Evolutionary conservation across 2,113 vertebrate genomes (phyloP), one percentile per base, ranked within the genome.

Genomic region (Ammodramus savannarum): DNA sequence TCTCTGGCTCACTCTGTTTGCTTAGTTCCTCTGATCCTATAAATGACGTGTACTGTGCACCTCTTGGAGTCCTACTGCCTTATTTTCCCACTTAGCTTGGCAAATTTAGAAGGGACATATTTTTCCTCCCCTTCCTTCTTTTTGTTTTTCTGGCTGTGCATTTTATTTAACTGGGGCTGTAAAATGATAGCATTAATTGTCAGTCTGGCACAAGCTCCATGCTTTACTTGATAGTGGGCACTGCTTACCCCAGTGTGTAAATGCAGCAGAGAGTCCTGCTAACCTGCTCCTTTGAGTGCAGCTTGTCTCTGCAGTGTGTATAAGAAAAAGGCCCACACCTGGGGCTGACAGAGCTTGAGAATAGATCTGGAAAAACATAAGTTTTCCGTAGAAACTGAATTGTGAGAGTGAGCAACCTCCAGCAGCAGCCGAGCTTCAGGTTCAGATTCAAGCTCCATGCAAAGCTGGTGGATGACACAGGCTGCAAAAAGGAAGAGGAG

Each of bases 401-500:
- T 0, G 1, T 13, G 15, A 62, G 29, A n/a, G 6, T 0, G 13
- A 93, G 46, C 32, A 71, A 27, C 9, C 19, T 80, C 52, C 43
- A 52, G 55, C 31, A 59, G 48, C 62, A 72, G 52, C 20, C 0
- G 6, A 72, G 26, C 16, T 0, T 13, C 1, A 2, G 26, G 20
- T 59, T 69, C 0, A 0, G 67, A 43, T 66, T 83, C 8, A 1
- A 39, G 15, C 0, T 1, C 23, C 21, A 6, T 4, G 22, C 29
- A 73, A 58, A 89, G 55, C 32, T 1, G 2, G 19, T 17, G 44
- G 43, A 13, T 38, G 52, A 26, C n/a, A 23, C 27, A 79, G 58
- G 13, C 55, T 20, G 76, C 43, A 21, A 73, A 66, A 59, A 41
- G 15, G 25, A 52, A 86, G 44, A 58, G 29, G 21, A 90, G 26